A percentile compares a stretch with the other conserved stretches of the same genome.
phyloP scores from a whole-genome alignment of 2,888 invertebrate species.

The Tortrix viridana region DNA sequence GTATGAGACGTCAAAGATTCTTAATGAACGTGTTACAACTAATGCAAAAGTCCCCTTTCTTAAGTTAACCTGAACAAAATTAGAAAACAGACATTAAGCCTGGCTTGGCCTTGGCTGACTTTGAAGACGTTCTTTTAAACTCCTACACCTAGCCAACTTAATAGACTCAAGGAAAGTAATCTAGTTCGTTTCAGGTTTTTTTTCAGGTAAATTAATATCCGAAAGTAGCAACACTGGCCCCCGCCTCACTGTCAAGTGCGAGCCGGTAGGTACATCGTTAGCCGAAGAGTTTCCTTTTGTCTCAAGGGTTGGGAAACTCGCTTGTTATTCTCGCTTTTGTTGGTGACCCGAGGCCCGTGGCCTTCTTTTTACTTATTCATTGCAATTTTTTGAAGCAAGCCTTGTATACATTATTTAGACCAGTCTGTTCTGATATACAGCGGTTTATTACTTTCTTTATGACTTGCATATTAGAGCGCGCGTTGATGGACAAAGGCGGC shows the following conservation, averaged over 20 bases:
- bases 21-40: no score
- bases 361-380: constrained; percentile 70
- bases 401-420: constrained; percentile 49
- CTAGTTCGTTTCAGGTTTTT: background rate
- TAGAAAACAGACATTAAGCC: no score
- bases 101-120: background rate
- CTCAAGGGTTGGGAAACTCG: constrained; percentile 62
- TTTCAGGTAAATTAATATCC: constrained; percentile 44
- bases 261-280: constrained; percentile 68
- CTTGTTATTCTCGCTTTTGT: constrained; percentile 68
- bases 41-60: no score
- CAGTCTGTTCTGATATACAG: constrained; percentile 42
- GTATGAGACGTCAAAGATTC: no score
- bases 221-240: constrained; percentile 48
- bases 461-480: constrained; percentile 26
- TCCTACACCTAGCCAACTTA: background rate
- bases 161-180: background rate
- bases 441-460: constrained; percentile 37
- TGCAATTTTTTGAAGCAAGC: constrained; percentile 54
- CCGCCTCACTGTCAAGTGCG: constrained; percentile 57
- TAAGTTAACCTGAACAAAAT: no score
- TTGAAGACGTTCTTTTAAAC: background rate
- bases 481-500: constrained; percentile 1
- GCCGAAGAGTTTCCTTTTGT: constrained; percentile 71
- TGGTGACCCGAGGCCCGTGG: constrained; percentile 59